These are phyloP conservation scores for Rhamphomyia laevipes DNA, from an alignment of 2,888 invertebrate species.

Conservation along the genomic window DNA sequence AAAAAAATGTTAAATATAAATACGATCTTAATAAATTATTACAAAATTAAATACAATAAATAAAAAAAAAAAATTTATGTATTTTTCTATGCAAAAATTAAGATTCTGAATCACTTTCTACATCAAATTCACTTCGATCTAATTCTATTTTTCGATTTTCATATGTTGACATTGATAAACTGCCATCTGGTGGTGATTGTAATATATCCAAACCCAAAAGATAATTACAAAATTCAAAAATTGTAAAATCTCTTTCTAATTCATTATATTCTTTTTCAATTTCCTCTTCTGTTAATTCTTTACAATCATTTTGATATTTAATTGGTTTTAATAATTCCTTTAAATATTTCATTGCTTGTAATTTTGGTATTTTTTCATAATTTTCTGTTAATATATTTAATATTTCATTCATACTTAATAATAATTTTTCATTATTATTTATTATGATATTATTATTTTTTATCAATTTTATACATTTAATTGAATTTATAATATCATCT, in stretches of 20 bases:
- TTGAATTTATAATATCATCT: constrained; percentile 32
- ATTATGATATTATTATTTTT: neutral
- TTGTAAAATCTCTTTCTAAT: neutral
- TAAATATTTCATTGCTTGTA: constrained; percentile 10
- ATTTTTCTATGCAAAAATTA: too few relatives aligned
- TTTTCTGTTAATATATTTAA: constrained; percentile 10
- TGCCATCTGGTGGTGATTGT: neutral
- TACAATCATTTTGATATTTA: neutral
- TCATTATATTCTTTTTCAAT: neutral
- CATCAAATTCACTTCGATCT: too few relatives aligned
- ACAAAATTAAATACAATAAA: too few relatives aligned
- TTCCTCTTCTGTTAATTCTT: neutral
- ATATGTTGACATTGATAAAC: too few relatives aligned
- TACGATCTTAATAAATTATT: too few relatives aligned
- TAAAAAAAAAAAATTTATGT: too few relatives aligned
- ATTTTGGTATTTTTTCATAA: constrained; percentile 10
- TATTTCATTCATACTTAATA: constrained; percentile 5
- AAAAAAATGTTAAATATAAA: too few relatives aligned
- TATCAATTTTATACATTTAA: constrained; percentile 11
- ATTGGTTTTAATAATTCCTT: constrained; percentile 6
- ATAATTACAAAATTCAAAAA: neutral
- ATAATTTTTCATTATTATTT: neutral
- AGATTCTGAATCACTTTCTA: too few relatives aligned
- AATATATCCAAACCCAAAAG: neutral
- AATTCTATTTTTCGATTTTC: too few relatives aligned